Evolutionary conservation across 1,140 invertebrate genomes (phyloP), one percentile per base, ranked within the genome.

Genomic region (Idris sp.): DNA sequence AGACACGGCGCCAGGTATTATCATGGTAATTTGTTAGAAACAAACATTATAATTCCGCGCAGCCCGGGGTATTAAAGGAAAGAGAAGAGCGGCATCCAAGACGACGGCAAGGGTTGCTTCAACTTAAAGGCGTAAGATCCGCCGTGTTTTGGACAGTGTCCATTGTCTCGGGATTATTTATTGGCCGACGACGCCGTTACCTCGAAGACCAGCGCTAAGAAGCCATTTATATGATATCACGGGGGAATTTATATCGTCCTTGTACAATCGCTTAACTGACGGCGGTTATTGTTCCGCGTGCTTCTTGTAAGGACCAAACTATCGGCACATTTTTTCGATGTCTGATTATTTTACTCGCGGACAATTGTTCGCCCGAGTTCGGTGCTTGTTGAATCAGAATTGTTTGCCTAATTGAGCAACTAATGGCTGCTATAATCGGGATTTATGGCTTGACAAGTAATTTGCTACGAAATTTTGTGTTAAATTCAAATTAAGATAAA

Each of bases 21-120:
- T 87, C 85, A 87, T 87, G 86, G 84, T 86, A 87, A 87, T 87
- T 87, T 86, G 86, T 87, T 87, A 86, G 85, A 86, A 87, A 87
- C 86, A 87, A 87, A 87, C 85, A 86, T 87, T 86, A 87, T 86
- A 86, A 87, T 86, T 85, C 81, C 78, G 73, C 19, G 74, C 31
- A n/a, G n/a, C n/a, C n/a, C n/a, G n/a, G 56, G 67, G 56, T 56
- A 31, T 49, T 44, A 64, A 40, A 53, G 41, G 48, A 43, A 58
- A 68, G 31, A 49, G 48, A 33, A 22, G 36, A 22, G 53, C 35
- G n/a, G 53, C 36, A 56, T 53, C 68, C 56, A 69, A 74, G 64
- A 61, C 65, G 74, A 18, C 14, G 48, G 40, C 26, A 78, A 82
- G 81, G 84, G 83, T 81, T 82, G 77, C 77, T 69, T 75, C 69